phyloP scores from a whole-genome alignment of 2,797 vertebrate genomes.

The Adelosebastes latens region DNA sequence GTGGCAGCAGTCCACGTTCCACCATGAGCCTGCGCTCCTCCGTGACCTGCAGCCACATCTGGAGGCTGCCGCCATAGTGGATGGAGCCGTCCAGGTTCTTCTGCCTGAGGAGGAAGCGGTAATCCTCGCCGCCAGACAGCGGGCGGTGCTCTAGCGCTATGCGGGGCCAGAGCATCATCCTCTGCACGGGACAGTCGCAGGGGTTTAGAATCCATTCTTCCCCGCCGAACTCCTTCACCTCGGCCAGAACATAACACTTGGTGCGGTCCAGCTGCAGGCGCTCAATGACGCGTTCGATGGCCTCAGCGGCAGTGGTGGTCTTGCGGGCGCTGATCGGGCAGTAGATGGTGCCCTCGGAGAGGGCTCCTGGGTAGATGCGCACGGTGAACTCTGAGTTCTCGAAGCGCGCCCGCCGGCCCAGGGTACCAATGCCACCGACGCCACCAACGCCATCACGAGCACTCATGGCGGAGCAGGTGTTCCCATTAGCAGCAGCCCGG shows the following conservation, averaged over 20 bases:
- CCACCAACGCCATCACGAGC: slow-evolving; percentile 88
- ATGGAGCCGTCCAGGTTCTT: slow-evolving; percentile 98
- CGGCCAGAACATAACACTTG: slow-evolving; percentile 94
- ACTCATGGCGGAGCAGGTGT: slow-evolving; percentile 93
- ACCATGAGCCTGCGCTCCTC: slow-evolving; percentile 93
- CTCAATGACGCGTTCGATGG: slow-evolving; percentile 93
- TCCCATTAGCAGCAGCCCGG: slow-evolving; percentile 90
- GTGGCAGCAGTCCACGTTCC: slow-evolving; percentile 94
- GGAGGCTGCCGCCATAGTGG: slow-evolving; percentile 93
- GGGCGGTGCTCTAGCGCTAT: slow-evolving; percentile 93
- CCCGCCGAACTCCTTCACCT: slow-evolving; percentile 98
- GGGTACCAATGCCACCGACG: slow-evolving; percentile 69
- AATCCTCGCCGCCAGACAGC: slow-evolving; percentile 90
- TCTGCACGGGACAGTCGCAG: slow-evolving; percentile 94
- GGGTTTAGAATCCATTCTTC: slow-evolving; percentile 99
- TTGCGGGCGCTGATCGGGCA: slow-evolving; percentile 94
- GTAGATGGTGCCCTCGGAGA: slow-evolving; percentile 96
- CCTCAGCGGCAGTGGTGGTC: slow-evolving; percentile 94
- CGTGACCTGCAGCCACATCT: slow-evolving; percentile 96
- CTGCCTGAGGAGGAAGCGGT: slow-evolving; percentile 95
- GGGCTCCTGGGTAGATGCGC: slow-evolving; percentile 93
- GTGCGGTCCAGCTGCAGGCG: slow-evolving; percentile 92
- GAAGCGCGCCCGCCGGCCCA: slow-evolving; percentile 91
- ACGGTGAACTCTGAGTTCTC: slow-evolving; percentile 95
- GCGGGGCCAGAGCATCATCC: slow-evolving; percentile 99